Base-by-base conservation (phyloP, 1,140 invertebrate genomes). In the Anagrus nilaparvatae region DNA sequence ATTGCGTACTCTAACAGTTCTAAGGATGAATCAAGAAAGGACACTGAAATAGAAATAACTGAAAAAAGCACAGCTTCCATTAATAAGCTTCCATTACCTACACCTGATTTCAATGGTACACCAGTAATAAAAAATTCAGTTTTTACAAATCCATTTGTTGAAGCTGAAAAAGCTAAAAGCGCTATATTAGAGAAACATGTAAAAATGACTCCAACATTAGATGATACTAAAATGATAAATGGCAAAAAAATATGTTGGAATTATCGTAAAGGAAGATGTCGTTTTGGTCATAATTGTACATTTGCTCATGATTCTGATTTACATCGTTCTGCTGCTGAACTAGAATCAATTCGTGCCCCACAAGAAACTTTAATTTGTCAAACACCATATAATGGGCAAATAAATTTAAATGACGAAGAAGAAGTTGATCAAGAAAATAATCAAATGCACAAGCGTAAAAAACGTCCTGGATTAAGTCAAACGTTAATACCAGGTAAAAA, bases 221-320 rank as follows among this genome's bases (percentile, higher is more conserved):
- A 81, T 37, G 76, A 82, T 55, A 73, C 75, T 1, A 75, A 79
- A 54, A 76, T 80, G 61, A 87, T 89, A 37, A 85, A 91, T 62
- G 87, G 87, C 0, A 84, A 81, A 52, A 88, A 89, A 64, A 84
- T 94, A 25, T 96, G 92, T 59, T 94, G 86, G 83, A 94, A 92
- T 67, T 91, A 90, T 60, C 73, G 84, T 17, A 92, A 90, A 65
- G 90, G 91, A 5, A 73, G 81, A 14, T 96, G 92, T 60, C 73
- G 84, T 23, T 92, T 91, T 69, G 90, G 90, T 5, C 86, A 88
- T 52, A 91, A 88, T 47, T 96, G 92, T 59, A 87, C 84, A 42
- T 96, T 82, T 70, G 87, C 87, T 3, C 92, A 96, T 67, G 88
- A 92, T 54, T 84, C 87, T 1, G 87, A 91, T 64, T 65, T 89